A percentile compares a stretch with the other conserved stretches of the same genome.
Conservation (phyloP, 2,113 vertebrate genomes). For the Anas platyrhynchos region DNA sequence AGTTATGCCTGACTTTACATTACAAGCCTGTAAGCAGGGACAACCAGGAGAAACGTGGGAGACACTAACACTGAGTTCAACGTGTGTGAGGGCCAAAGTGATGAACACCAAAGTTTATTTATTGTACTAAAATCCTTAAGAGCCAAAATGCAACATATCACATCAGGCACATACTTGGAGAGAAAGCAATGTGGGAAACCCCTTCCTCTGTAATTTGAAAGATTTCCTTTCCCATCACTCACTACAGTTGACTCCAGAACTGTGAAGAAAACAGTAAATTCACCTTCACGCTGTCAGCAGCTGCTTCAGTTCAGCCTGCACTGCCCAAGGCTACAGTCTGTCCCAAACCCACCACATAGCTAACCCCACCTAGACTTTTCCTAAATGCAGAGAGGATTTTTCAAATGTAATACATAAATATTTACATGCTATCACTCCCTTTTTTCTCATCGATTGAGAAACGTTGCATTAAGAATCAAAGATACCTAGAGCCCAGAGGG, state of each 20-base stretch:
- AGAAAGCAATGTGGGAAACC: background rate
- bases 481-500: background rate
- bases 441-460: background rate
- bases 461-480: background rate
- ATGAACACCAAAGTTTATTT: background rate
- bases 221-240: background rate
- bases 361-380: background rate
- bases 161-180: background rate
- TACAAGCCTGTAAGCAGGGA: background rate
- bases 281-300: background rate
- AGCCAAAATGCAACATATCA: background rate
- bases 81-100: background rate
- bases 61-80: background rate
- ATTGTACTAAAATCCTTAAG: background rate
- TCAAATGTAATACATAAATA: background rate
- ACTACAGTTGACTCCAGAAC: background rate
- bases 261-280: background rate
- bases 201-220: background rate
- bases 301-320: background rate
- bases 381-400: background rate
- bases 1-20: background rate
- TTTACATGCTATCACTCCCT: background rate
- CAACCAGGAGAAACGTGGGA: background rate
- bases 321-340: background rate
- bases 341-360: background rate